phyloP scores from a whole-genome alignment of 2,113 vertebrate species.

The Callocephalon fimbriatum region DNA sequence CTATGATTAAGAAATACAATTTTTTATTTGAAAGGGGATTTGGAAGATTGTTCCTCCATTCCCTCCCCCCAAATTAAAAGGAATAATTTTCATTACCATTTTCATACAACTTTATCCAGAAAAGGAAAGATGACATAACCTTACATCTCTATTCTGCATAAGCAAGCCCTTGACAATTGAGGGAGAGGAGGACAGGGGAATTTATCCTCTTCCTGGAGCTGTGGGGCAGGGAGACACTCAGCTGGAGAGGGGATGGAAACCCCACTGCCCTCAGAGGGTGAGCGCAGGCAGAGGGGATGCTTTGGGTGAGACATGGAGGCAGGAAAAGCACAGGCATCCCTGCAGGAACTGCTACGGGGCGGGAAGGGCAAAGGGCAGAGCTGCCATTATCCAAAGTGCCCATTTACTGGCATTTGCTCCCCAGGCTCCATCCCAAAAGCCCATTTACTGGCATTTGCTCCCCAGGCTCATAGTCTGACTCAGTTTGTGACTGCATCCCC shows the following conservation, averaged over 20 bases:
- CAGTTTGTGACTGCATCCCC: rapidly evolving
- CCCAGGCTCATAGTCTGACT: not conserved
- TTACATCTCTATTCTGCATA: not conserved
- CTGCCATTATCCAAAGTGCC: rapidly evolving
- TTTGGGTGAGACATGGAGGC: not conserved
- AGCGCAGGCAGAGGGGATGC: rapidly evolving
- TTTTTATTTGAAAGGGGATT: not conserved
- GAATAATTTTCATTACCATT: not conserved
- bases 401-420: not conserved
- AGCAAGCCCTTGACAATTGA: not conserved
- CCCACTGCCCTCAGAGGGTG: not conserved
- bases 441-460: not conserved
- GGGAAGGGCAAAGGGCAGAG: not conserved
- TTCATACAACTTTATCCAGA: not conserved
- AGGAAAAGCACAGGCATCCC: not conserved
- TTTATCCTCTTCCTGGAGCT: not conserved
- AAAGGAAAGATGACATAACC: not conserved
- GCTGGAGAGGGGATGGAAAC: not conserved
- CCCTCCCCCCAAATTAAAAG: not conserved
- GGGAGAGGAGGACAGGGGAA: not conserved
- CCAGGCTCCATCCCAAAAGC: rapidly evolving
- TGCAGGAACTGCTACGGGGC: not conserved
- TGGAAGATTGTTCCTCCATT: not conserved
- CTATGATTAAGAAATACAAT: not conserved
- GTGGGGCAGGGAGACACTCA: not conserved